Conservation (phyloP, 2,797 vertebrate genomes). For the Manis javanica region DNA sequence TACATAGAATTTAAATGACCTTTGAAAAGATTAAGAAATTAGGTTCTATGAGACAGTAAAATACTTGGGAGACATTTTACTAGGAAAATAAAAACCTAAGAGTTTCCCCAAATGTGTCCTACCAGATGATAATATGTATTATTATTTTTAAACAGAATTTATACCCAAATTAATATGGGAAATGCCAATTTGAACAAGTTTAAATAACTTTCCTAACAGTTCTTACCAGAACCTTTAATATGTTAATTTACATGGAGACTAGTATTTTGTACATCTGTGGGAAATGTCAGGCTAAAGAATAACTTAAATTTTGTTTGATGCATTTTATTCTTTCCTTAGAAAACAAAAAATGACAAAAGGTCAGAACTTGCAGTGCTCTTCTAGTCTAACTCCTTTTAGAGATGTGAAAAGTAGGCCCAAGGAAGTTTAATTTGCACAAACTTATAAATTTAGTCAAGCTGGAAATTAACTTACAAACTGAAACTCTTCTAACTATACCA, state of each 20-base stretch:
- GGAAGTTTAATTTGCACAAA: background rate
- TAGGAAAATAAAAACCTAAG: background rate
- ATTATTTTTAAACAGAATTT: background rate
- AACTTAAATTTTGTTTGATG: background rate
- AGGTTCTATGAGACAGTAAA: background rate
- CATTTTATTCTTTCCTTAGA: background rate
- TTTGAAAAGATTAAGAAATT: background rate
- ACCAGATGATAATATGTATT: background rate
- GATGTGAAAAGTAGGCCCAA: background rate
- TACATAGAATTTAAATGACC: background rate
- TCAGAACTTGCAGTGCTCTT: background rate
- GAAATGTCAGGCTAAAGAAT: background rate
- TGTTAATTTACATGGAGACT: background rate
- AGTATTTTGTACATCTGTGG: background rate
- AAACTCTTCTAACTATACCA: background rate
- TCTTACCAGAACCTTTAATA: background rate
- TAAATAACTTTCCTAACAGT: background rate
- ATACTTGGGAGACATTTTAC: background rate
- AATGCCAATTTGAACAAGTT: slow-evolving; percentile 1
- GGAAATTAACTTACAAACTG: background rate
- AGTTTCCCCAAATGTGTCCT: background rate
- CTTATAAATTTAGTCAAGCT: background rate
- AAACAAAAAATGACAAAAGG: background rate
- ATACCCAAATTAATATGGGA: slow-evolving; percentile 26
- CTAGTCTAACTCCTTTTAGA: background rate